Evolutionary conservation across 2,888 invertebrate genomes (phyloP).

Genomic region (Ferdinandea cuprea): DNA sequence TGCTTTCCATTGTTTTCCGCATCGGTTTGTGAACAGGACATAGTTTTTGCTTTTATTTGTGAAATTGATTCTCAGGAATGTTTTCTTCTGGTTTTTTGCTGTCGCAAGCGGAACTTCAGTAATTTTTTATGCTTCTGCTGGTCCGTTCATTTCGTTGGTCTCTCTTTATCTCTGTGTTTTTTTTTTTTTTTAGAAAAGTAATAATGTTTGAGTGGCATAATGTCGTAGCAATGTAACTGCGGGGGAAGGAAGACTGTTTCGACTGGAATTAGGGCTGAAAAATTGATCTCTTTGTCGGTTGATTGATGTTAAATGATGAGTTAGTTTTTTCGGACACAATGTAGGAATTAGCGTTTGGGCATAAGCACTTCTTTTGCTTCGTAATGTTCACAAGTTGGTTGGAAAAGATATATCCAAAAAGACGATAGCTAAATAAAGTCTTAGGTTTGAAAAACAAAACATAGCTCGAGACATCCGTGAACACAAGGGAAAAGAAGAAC

Average conservation of each 20-base stretch:
- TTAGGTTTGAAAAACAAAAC: too few species aligned
- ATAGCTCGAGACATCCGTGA: too few species aligned
- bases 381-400: too few species aligned
- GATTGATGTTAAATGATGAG: constrained; percentile 19
- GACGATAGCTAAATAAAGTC: too few species aligned
- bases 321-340: too few species aligned
- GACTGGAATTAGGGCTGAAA: background rate
- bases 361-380: too few species aligned
- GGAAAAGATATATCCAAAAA: too few species aligned
- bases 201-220: constrained; percentile 26
- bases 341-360: too few species aligned
- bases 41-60: constrained; percentile 14
- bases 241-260: background rate
- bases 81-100: constrained; percentile 54
- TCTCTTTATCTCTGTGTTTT: background rate
- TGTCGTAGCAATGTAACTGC: constrained; percentile 4
- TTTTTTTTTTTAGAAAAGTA: constrained; percentile 19
- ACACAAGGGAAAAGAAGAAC: too few species aligned
- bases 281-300: constrained; percentile 4
- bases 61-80: constrained; percentile 63
- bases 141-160: constrained; percentile 33
- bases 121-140: constrained; percentile 28
- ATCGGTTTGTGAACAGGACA: constrained; percentile 53
- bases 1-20: constrained; percentile 54
- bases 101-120: constrained; percentile 47